phyloP scores from a whole-genome alignment of 2,113 vertebrate genomes.

The Amphiprion ocellaris region DNA sequence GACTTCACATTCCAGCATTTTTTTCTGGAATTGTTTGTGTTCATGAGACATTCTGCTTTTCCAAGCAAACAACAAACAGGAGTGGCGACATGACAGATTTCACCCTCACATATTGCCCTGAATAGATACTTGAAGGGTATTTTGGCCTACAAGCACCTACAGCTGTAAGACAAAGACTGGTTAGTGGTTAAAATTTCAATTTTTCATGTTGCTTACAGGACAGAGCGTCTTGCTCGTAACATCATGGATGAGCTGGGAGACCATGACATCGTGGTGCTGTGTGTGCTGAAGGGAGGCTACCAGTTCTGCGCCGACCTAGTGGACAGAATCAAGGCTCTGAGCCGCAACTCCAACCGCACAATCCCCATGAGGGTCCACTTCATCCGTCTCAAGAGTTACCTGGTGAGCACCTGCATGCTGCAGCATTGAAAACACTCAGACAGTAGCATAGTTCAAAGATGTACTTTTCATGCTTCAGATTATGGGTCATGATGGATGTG shows the following conservation, averaged over 20 bases:
- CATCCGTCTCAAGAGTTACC: conserved; percentile 93
- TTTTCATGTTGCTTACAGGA: conserved; percentile 79
- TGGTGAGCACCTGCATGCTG: conserved; percentile 70
- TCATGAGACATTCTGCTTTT: too few species aligned
- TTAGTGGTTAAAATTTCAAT: background rate
- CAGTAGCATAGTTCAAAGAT: background rate
- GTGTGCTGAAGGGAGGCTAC: conserved; percentile 93
- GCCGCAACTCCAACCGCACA: conserved; percentile 88
- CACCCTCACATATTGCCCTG: background rate
- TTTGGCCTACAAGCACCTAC: too few species aligned
- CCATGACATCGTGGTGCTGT: conserved; percentile 91
- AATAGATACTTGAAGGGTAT: background rate
- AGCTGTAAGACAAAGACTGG: background rate
- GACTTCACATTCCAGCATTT: too few species aligned
- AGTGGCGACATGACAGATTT: background rate
- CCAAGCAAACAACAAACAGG: background rate
- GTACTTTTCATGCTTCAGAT: background rate
- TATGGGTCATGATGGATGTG: conserved; percentile 14
- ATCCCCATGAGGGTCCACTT: conserved; percentile 95
- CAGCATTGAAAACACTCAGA: background rate
- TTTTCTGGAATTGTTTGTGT: too few species aligned
- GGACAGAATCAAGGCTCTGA: conserved; percentile 91
- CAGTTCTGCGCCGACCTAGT: conserved; percentile 95
- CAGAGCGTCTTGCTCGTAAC: conserved; percentile 90
- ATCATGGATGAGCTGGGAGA: conserved; percentile 93